Conservation (phyloP, 2,888 invertebrate genomes). For the Cantharis nigra region DNA sequence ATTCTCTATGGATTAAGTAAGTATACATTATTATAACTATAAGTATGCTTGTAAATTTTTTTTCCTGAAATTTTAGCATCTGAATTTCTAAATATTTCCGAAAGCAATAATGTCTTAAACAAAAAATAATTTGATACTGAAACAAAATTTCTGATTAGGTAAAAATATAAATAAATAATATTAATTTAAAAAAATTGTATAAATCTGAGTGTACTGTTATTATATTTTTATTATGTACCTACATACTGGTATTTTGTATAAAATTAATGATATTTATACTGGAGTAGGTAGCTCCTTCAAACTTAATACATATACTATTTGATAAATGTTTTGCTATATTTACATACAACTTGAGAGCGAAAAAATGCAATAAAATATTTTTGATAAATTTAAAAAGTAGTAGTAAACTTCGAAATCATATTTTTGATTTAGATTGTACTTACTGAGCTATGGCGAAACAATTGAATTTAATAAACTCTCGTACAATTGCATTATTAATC, state of each 20-base stretch:
- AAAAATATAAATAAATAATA: too few relatives aligned
- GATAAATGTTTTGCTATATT: too few relatives aligned
- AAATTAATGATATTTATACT: too few relatives aligned
- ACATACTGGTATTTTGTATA: too few relatives aligned
- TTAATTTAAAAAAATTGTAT: too few relatives aligned
- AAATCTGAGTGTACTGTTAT: too few relatives aligned
- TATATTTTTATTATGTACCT: too few relatives aligned
- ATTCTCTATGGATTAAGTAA: neutral
- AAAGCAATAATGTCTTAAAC: neutral
- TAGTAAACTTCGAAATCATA: neutral
- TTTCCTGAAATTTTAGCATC: neutral
- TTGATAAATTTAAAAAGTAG: neutral
- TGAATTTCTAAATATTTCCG: too few relatives aligned
- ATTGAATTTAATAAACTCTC: constrained; percentile 12
- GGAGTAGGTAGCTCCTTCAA: too few relatives aligned
- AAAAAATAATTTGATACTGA: neutral
- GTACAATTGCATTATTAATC: neutral
- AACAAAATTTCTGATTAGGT: neutral
- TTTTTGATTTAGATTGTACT: neutral
- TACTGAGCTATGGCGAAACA: neutral
- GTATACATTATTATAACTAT: neutral
- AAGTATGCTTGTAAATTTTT: neutral
- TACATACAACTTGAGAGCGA: too few relatives aligned
- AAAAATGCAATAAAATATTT: neutral
- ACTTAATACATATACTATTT: too few relatives aligned